These are phyloP conservation scores for Drosophila quadrilineata DNA, from an alignment of 1,140 invertebrate genomes.

Conservation along the genomic window DNA sequence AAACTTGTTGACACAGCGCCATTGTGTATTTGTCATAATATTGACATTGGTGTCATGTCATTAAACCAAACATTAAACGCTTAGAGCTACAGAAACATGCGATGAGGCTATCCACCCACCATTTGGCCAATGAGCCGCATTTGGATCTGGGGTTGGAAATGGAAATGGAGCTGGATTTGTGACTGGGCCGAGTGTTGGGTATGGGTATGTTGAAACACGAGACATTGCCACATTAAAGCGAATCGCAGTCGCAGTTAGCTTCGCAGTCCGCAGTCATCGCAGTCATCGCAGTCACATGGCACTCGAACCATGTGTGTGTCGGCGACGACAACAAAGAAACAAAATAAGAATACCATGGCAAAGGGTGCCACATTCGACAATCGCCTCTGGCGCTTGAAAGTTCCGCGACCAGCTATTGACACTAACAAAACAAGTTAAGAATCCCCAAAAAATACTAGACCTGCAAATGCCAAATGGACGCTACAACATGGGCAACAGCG, in stretches of 20 bases:
- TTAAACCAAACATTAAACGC: constrained; percentile 70
- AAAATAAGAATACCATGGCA: constrained; percentile 44
- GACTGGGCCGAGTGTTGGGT: background rate
- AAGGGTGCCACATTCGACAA: constrained; percentile 62
- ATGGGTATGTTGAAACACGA: constrained; percentile 40
- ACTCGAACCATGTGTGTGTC: constrained; percentile 26
- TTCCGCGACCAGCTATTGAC: constrained; percentile 46
- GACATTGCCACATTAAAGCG: constrained; percentile 41
- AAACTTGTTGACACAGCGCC: constrained; percentile 69
- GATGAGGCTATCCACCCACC: constrained; percentile 21
- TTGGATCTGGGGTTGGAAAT: background rate
- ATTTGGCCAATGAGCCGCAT: background rate
- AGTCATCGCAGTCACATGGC: constrained; percentile 13
- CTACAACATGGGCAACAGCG: constrained; percentile 20
- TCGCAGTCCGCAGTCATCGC: background rate
- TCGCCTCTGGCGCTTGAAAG: constrained; percentile 58
- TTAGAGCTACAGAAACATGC: constrained; percentile 67
- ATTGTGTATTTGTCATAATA: constrained; percentile 59
- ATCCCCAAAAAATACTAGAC: too few species aligned
- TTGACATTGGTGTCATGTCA: constrained; percentile 78
- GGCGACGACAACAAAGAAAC: constrained; percentile 33
- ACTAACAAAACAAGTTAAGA: too few species aligned
- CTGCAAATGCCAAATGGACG: constrained; percentile 15
- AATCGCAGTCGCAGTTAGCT: constrained; percentile 27
- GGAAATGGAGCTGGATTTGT: background rate